Evolutionary conservation across 2,797 vertebrate species (phyloP), one percentile per base, ranked within the genome.

Genomic region (Hyperoplus lanceolatus): DNA sequence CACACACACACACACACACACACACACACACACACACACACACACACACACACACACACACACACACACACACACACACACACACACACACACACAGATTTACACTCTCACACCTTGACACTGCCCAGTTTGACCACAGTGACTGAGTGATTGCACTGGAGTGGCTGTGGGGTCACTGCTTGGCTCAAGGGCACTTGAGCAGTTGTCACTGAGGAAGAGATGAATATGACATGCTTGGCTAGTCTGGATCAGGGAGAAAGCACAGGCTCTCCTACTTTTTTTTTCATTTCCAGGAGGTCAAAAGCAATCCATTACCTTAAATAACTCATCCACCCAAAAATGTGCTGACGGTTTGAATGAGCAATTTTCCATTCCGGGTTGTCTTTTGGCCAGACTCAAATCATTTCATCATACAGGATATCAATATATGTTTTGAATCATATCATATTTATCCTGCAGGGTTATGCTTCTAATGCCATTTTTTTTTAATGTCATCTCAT

Each of bases 161-260:
- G 67, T 70, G 59, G 78, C 75, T 82, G 80, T 79, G 86, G 83
- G 84, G 85, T 93, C 86, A 82, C 79, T 64, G 87, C 75, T 85
- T 79, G 77, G 90, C 90, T 93, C 83, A 90, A 91, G 91, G 90
- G 90, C 89, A 79, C 87, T 89, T 83, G 70, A 82, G 86, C 60
- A 77, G 83, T 82, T 58, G 70, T 51, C 70, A 75, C 68, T 46
- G 68, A 84, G 64, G 70, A 84, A 70, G 86, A 79, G 75, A 49
- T 82, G 78, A 76, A 78, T 59, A 73, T 88, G 74, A 80, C 80
- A 75, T 70, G 75, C 81, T 79, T 77, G 80, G 73, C 60, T 81
- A 55, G 53, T 72, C 54, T 18, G 39, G 60, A 79, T 85, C 78
- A 70, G 75, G 69, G 62, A n/a, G 59, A 36, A 68, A 75, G 71